phyloP scores from a whole-genome alignment of 2,113 vertebrate genomes.

The Pterocles gutturalis region DNA sequence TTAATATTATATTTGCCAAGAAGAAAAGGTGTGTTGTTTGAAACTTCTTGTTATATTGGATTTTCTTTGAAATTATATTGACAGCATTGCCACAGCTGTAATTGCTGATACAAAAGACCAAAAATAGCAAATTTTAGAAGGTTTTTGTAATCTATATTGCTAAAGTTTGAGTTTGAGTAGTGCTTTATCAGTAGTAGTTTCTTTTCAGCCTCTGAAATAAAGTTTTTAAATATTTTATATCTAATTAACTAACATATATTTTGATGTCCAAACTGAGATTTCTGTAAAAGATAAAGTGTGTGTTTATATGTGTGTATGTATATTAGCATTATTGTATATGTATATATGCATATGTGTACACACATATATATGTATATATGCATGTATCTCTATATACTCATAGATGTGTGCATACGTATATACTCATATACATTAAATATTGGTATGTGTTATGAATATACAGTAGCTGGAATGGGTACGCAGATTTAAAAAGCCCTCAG shows the following conservation, averaged over 20 bases:
- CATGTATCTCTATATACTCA: slow-evolving; percentile 27
- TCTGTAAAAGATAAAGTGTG: slow-evolving; percentile 77
- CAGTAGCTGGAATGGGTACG: slow-evolving; percentile 33
- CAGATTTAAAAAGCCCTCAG: slow-evolving; percentile 38
- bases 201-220: slow-evolving; percentile 78
- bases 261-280: slow-evolving; percentile 80
- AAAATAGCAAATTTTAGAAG: slow-evolving; percentile 79
- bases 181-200: slow-evolving; percentile 77
- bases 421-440: slow-evolving; percentile 31
- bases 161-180: slow-evolving; percentile 74
- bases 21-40: slow-evolving; percentile 70
- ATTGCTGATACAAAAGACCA: slow-evolving; percentile 79
- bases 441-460: neutral
- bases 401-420: slow-evolving; percentile 62
- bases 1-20: slow-evolving; percentile 76
- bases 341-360: slow-evolving; percentile 72
- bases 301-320: slow-evolving; percentile 69
- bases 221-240: slow-evolving; percentile 85
- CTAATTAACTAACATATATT: slow-evolving; percentile 79
- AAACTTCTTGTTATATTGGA: slow-evolving; percentile 73
- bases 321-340: slow-evolving; percentile 60
- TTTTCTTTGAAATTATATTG: slow-evolving; percentile 76
- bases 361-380: slow-evolving; percentile 67
- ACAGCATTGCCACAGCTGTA: slow-evolving; percentile 62
- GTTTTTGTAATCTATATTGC: slow-evolving; percentile 84